Base-by-base conservation (phyloP, 2,113 vertebrate species). In the Coryphaenoides rupestris region DNA sequence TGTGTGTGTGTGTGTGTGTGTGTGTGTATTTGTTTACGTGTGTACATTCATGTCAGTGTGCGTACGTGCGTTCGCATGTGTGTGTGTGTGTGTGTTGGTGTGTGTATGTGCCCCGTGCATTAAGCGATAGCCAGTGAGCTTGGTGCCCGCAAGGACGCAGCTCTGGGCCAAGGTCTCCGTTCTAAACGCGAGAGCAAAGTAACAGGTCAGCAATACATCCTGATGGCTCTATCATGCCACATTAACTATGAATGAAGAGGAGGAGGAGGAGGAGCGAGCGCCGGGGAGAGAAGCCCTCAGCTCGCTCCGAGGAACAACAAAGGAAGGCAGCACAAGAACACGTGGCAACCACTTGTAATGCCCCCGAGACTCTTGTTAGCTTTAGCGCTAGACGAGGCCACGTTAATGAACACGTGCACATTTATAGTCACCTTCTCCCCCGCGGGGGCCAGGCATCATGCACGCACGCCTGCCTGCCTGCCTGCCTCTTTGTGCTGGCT, bases 171-270 rank as follows among this genome's bases (percentile, higher is more conserved):
- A 60, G 58, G 61, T 70, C 68, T 74, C 58, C 56, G 68, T 50
- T 40, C 57, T 70, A 71, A 53, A 66, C 54, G 62, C 62, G 58
- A 68, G 73, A 70, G 63, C 69, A 33, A 72, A 76, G 50, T 49
- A n/a, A 28, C 50, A 55, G 40, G 64, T 78, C 72, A 69, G 73
- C 61, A 72, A 60, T 68, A 74, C 66, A 24, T 63, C 72, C 61
- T 64, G 60, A 76, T 73, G 72, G 58, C 72, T 74, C 74, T 47
- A 81, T 83, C 73, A 66, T 69, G 66, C 68, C 72, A 77, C 75
- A 78, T 80, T 77, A 77, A 66, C 24, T 72, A 56, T 78, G 68
- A 72, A 70, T 66, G 72, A 62, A 55, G 17, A 49, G 21, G 40
- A 21, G 53, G 49, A 1, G 28, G 28, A 9, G 28, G 28, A 9